Percentiles rank a stretch among this genome's conserved stretches.
These are phyloP conservation scores for Hippolais icterina DNA, from an alignment of 2,113 vertebrate genomes.

Conservation along the genomic window DNA sequence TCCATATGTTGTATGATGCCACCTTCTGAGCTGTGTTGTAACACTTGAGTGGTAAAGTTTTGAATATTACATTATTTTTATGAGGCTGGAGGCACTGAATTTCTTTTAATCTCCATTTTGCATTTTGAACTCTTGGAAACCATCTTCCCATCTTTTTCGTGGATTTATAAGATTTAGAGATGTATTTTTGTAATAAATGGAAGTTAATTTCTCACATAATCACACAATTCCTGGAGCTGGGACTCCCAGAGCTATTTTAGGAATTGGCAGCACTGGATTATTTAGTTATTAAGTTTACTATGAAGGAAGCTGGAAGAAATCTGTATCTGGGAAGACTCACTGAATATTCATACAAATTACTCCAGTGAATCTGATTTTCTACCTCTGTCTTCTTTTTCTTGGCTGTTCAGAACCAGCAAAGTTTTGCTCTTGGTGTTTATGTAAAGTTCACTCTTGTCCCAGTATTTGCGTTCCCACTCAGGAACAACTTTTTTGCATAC, in stretches of 20 bases:
- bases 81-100: background rate
- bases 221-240: background rate
- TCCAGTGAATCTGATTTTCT: slow-evolving; percentile 37
- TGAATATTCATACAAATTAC: slow-evolving; percentile 35
- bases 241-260: background rate
- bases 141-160: background rate
- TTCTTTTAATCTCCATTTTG: background rate
- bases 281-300: slow-evolving; percentile 59
- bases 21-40: background rate
- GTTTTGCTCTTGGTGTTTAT: slow-evolving; percentile 15
- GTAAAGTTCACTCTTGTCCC: slow-evolving; percentile 45
- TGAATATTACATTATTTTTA: background rate
- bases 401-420: background rate
- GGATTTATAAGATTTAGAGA: background rate
- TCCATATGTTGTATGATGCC: background rate
- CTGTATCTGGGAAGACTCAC: slow-evolving; percentile 8
- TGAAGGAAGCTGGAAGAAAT: slow-evolving; percentile 29
- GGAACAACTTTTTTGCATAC: slow-evolving; percentile 23
- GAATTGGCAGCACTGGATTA: background rate
- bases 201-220: background rate
- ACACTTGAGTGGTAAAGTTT: background rate
- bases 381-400: background rate
- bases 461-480: slow-evolving; percentile 17
- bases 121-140: background rate
- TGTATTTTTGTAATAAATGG: background rate